These are phyloP conservation scores for Drosophila mayri DNA, from an alignment of 1,140 invertebrate species.

Conservation along the genomic window DNA sequence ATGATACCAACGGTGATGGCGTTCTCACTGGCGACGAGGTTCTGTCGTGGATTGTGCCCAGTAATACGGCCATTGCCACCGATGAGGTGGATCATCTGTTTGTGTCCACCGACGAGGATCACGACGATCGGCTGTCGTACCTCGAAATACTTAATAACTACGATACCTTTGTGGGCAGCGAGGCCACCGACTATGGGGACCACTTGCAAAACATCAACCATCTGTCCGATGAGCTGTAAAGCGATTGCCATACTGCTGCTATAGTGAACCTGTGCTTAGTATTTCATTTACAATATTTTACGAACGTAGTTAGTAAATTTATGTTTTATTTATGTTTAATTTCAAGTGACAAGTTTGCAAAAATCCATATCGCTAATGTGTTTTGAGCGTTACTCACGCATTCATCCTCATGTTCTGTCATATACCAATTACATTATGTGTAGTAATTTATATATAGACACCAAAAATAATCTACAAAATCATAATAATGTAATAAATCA, in stretches of 20 bases:
- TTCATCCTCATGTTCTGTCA: conserved; percentile 22
- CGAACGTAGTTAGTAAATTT: conserved; percentile 59
- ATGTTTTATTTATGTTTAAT: conserved; percentile 65
- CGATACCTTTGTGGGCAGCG: conserved; percentile 97
- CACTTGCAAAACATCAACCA: conserved; percentile 92
- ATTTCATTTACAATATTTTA: conserved; percentile 47
- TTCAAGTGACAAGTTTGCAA: conserved; percentile 46
- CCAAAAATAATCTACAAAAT: conserved; percentile 66
- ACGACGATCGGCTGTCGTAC: conserved; percentile 93
- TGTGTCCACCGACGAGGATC: conserved; percentile 94
- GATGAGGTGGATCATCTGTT: conserved; percentile 97
- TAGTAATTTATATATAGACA: conserved; percentile 78
- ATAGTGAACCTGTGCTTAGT: conserved; percentile 50
- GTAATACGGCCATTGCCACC: conserved; percentile 94
- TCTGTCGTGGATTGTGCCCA: conserved; percentile 95
- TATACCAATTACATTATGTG: conserved; percentile 49
- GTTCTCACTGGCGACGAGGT: conserved; percentile 92
- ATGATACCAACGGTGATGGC: conserved; percentile 95
- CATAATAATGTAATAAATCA: conserved; percentile 58
- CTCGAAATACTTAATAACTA: conserved; percentile 95
- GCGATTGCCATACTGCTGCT: conserved; percentile 25
- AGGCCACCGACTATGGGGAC: conserved; percentile 97
- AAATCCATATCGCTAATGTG: conserved; percentile 44
- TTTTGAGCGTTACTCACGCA: conserved; percentile 35
- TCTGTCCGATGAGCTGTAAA: conserved; percentile 92